Base-by-base conservation (phyloP, 2,888 invertebrate genomes). In the Netelia melanura region DNA sequence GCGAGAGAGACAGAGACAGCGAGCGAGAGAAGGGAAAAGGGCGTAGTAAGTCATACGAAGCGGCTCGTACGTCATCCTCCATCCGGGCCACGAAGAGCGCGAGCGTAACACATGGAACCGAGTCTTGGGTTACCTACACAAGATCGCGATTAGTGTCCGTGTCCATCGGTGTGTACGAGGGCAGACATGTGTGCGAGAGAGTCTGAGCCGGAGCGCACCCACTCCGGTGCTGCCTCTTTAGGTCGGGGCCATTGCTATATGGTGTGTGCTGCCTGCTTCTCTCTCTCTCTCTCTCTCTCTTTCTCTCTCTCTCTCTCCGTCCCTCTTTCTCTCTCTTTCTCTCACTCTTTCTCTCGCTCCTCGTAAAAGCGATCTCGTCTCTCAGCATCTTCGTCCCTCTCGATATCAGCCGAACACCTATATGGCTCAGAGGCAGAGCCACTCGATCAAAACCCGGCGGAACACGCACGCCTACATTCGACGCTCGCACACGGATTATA, bases 21-120 rank as follows among this genome's bases (percentile, higher is more conserved):
- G 52, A 52, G 21, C 11, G 91, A 91, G 92, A 91, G 92, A 92
- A 91, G 91, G 92, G 91, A 92, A 92, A 92, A 92, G 93, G 93
- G 92, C 92, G 93, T 93, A 92, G 92, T 93, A 93, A 93, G 92
- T 93, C 93, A 93, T 92, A 92, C 90, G 89, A 90, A 91, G 90
- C 90, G 89, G 91, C 91, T 92, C 92, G 92, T 92, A 93, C 92
- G 92, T 93, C 93, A 93, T 92, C 90, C 91, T 91, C 91, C 91
- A 92, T 92, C 92, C 92, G 91, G 92, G 91, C 91, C 92, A 91
- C 90, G 91, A 88, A 89, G 89, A 81, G 83, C 79, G 81, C 82
- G 83, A 84, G 81, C 91, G 92, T 82, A 82, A 91, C 91, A 92
- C 92, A 92, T 89, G 89, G 91, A 92, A 91, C 88, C 87, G 88